These are phyloP conservation scores for Hirtodrosophila duncani DNA, from an alignment of 2,888 invertebrate species.

Conservation along the genomic window DNA sequence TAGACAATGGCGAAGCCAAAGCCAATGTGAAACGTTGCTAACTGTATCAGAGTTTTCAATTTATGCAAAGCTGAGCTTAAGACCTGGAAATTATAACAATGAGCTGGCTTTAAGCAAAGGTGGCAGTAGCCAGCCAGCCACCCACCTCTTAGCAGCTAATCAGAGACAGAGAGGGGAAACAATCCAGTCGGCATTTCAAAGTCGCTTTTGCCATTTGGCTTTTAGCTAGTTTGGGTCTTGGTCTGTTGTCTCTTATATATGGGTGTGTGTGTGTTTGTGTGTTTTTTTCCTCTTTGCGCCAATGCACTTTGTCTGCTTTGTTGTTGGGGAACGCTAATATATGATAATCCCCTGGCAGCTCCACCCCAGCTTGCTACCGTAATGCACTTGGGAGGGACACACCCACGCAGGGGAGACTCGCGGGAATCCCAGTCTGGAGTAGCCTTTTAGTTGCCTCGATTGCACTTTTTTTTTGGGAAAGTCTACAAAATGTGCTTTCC, in stretches of 20 bases:
- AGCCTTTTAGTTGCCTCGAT: conserved; percentile 35
- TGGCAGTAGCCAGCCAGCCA: conserved; percentile 12
- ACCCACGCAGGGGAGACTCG: conserved; percentile 48
- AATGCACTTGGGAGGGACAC: conserved; percentile 38
- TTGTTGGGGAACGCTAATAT: conserved; percentile 29
- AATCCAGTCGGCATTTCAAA: neutral
- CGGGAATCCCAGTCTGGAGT: conserved; percentile 31
- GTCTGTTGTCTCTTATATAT: conserved; percentile 2
- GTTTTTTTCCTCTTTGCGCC: conserved; percentile 10
- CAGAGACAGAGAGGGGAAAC: no score
- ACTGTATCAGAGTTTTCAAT: conserved; percentile 36
- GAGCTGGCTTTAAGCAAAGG: conserved; percentile 18
- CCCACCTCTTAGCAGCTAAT: no score
- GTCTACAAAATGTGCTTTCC: conserved; percentile 62
- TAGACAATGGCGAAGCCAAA: conserved; percentile 17
- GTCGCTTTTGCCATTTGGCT: conserved; percentile 11
- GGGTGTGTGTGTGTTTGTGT: no score
- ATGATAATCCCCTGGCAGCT: conserved; percentile 46
- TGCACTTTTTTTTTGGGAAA: conserved; percentile 61
- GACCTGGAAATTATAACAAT: no score
- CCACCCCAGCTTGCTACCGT: no score
- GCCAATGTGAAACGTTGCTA: conserved; percentile 29
- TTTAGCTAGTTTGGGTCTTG: no score
- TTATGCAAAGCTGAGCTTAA: conserved; percentile 29
- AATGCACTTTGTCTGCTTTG: conserved; percentile 9